Evolutionary conservation across 2,797 vertebrate species (phyloP), one percentile per base, ranked within the genome.

Genomic region (Anguilla anguilla): DNA sequence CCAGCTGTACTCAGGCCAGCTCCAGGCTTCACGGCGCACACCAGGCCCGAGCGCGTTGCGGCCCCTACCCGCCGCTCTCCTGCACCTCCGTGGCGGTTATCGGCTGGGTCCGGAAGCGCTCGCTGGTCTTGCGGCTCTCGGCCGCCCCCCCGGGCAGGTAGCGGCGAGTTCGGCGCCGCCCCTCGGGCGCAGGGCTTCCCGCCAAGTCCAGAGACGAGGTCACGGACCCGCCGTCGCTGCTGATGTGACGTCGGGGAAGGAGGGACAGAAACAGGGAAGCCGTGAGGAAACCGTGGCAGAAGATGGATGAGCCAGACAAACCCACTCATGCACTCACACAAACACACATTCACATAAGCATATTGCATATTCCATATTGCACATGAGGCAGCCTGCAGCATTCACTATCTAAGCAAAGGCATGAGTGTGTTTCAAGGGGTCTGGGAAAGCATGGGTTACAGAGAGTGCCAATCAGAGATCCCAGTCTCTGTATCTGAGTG

Each of bases 381-480:
- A 51, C n/a, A 35, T 25, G 11, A 72, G 55, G 53, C 77, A 82
- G 74, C n/a, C n/a, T 13, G 59, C 53, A 87, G 55, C 19, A 61
- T 35, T 43, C 15, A 19, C 35, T 39, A 11, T 94, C 93, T 92
- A 91, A 85, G 83, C 84, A 87, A 90, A 55, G 15, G 59, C 87
- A 51, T 43, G 59, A 0, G 35, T 1, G 5, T 53, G 81, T 13
- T 91, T 87, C 88, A 87, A 77, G 43, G 15, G 79, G 83, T 90
- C 92, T 92, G 88, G 90, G 79, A 15, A 0, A 64, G 86, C 69
- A 89, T 2, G 64, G 25, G 64, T 69, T 69, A 69, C 64, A 28
- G 6, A n/a, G 2, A 69, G 90, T 90, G 59, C 72, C 91, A 90
- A 89, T 43, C 84, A 87, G 84, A 91, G 90, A 85, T 51, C 88